A percentile compares a stretch with the other conserved stretches of the same genome.
phyloP scores from a whole-genome alignment of 2,113 vertebrate species.

The Boleophthalmus pectinirostris region DNA sequence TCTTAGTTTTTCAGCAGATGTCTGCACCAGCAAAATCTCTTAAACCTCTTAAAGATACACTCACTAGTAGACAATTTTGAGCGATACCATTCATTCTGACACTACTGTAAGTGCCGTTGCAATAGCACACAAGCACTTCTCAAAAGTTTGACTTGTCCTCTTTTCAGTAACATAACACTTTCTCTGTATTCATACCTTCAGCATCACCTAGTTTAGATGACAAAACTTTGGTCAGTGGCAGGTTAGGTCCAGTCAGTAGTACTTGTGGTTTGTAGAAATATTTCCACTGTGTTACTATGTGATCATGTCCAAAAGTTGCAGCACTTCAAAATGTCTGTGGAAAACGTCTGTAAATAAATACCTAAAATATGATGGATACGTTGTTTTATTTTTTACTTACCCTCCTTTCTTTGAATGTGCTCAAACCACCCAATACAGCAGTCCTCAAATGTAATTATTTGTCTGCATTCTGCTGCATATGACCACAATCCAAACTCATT shows the following conservation, averaged over 20 bases:
- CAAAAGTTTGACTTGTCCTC: slow-evolving; percentile 54
- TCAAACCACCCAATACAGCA: no score
- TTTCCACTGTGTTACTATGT: slow-evolving; percentile 62
- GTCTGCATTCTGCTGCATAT: no score
- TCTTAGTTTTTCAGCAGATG: slow-evolving; percentile 6
- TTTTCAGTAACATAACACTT: slow-evolving; percentile 36
- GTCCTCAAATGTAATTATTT: no score
- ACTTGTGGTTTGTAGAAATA: slow-evolving; percentile 54
- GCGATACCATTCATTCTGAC: slow-evolving; percentile 34
- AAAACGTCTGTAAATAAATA: slow-evolving; percentile 77
- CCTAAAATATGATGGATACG: slow-evolving; percentile 43
- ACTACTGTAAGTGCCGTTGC: slow-evolving; percentile 29
- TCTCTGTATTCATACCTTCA: slow-evolving; percentile 29
- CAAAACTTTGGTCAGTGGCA: slow-evolving; percentile 31
- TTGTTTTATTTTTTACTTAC: not conserved
- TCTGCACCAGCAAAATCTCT: slow-evolving; percentile 41
- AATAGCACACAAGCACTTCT: slow-evolving; percentile 33
- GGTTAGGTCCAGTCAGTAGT: slow-evolving; percentile 34
- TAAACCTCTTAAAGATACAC: slow-evolving; percentile 35
- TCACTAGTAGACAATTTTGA: slow-evolving; percentile 27
- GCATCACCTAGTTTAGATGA: slow-evolving; percentile 32
- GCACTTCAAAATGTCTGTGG: slow-evolving; percentile 53
- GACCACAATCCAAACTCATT: no score
- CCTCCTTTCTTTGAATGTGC: not conserved
- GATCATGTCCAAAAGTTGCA: slow-evolving; percentile 59